Percentiles rank a stretch among this genome's conserved stretches.
These are phyloP conservation scores for Metallyticus violacea DNA, from an alignment of 2,888 invertebrate species.

Conservation along the genomic window DNA sequence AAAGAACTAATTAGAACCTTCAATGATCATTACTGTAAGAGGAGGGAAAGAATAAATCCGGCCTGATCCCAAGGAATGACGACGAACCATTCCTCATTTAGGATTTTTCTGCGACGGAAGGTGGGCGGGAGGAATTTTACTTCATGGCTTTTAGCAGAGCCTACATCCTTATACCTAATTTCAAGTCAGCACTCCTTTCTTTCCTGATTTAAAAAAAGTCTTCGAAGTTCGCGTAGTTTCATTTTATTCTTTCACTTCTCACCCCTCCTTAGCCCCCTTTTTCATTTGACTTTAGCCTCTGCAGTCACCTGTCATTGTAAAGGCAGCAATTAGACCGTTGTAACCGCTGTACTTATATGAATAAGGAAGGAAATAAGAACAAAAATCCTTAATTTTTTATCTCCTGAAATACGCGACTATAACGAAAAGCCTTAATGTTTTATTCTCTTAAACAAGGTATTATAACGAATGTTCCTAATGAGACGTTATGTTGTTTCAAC, in stretches of 20 bases:
- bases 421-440: not conserved
- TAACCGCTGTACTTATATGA: not conserved
- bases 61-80: conserved; percentile 18
- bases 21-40: conserved; percentile 26
- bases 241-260: not conserved
- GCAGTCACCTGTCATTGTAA: conserved; percentile 20
- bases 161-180: conserved; percentile 14
- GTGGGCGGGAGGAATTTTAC: not conserved
- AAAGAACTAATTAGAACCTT: conserved; percentile 28
- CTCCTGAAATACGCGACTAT: not conserved
- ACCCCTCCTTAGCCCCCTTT: not conserved
- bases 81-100: conserved; percentile 7
- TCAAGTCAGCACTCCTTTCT: not conserved
- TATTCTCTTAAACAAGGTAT: too few species aligned
- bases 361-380: not conserved
- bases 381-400: not conserved
- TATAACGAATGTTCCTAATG: too few species aligned
- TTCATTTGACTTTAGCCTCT: conserved; percentile 24
- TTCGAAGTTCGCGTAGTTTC: not conserved
- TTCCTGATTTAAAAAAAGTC: not conserved
- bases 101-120: not conserved
- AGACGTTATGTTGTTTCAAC: too few species aligned
- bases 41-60: conserved; percentile 20
- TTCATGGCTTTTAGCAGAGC: not conserved
- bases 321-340: conserved; percentile 15